These are phyloP conservation scores for Falcunculus frontatus DNA, from an alignment of 2,113 vertebrate species.

Conservation along the genomic window DNA sequence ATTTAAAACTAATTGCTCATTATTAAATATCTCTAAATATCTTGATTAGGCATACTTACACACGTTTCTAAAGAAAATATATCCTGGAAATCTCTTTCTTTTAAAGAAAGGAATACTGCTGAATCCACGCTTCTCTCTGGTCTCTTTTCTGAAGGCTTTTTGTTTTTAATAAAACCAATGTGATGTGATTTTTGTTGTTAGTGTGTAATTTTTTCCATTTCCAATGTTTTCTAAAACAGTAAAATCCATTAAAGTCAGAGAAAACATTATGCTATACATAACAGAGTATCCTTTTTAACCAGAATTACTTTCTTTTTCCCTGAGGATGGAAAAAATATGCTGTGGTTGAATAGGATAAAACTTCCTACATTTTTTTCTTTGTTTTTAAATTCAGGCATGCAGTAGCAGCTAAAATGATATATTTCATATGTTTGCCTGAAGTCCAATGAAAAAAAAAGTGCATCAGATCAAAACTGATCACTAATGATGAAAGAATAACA, in stretches of 20 bases:
- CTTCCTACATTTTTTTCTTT: constrained; percentile 19
- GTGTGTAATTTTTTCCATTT: constrained; percentile 48
- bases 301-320: constrained; percentile 19
- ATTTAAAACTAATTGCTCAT: background rate
- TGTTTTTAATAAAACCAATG: constrained; percentile 48
- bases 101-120: background rate
- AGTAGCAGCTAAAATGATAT: constrained; percentile 18
- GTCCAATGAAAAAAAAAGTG: background rate
- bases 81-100: background rate
- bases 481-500: constrained; percentile 1
- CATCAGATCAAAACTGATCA: background rate
- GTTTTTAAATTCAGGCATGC: constrained; percentile 10
- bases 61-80: background rate
- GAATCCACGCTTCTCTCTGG: background rate
- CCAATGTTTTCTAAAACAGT: constrained; percentile 54
- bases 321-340: constrained; percentile 44
- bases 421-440: background rate
- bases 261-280: constrained; percentile 62
- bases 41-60: background rate
- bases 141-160: background rate
- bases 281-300: constrained; percentile 60
- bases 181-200: constrained; percentile 53
- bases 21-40: background rate
- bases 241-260: constrained; percentile 39
- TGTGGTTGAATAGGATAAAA: constrained; percentile 52